phyloP scores from a whole-genome alignment of 2,113 vertebrate species.

The Sakesphorus luctuosus region DNA sequence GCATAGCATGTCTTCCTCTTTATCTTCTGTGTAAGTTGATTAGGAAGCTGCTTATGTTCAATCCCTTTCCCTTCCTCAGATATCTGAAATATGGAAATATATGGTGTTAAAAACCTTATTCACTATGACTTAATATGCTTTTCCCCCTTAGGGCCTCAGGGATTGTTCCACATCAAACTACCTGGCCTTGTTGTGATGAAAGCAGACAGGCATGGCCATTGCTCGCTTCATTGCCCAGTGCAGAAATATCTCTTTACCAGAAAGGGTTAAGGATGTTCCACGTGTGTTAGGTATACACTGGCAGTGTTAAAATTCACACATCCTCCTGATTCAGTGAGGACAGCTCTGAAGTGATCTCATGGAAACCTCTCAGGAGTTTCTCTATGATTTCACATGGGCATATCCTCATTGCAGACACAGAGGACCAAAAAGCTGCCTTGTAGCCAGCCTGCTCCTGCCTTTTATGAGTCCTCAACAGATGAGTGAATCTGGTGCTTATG shows the following conservation, averaged over 20 bases:
- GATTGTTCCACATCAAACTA: not conserved
- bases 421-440: not conserved
- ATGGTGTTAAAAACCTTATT: not conserved
- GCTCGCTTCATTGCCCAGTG: not conserved
- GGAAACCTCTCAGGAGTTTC: conserved; percentile 22
- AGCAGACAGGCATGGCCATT: not conserved
- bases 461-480: conserved; percentile 24
- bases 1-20: not conserved
- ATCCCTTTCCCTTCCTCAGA: not conserved
- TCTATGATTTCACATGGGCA: not conserved
- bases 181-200: not conserved
- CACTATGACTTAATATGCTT: not conserved
- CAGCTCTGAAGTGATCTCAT: not conserved
- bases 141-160: not conserved
- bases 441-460: not conserved
- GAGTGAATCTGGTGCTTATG: conserved; percentile 31
- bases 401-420: not conserved
- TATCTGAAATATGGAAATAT: not conserved
- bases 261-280: not conserved
- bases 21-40: not conserved
- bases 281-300: not conserved
- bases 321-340: not conserved
- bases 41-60: not conserved
- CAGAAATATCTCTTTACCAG: not conserved
- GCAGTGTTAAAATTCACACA: not conserved